Percentiles rank a stretch among this genome's conserved stretches.
These are phyloP conservation scores for Latrodectus geometricus DNA, from an alignment of 1,140 invertebrate species.

Conservation along the genomic window DNA sequence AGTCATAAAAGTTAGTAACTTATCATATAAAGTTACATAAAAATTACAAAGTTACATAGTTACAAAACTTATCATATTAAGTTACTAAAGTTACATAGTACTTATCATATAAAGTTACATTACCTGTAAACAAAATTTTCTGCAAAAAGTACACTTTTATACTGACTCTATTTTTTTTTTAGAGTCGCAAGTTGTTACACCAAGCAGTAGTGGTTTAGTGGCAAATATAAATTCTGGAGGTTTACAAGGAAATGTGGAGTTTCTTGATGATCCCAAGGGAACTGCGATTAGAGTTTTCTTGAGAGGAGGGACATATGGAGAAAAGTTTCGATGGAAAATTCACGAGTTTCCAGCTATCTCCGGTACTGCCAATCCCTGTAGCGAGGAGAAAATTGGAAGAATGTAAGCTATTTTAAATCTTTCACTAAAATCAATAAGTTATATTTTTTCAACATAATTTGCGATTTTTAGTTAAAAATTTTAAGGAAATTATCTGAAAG, in stretches of 20 bases:
- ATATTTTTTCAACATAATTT: background rate
- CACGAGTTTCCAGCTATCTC: slow-evolving; percentile 59
- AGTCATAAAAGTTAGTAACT: too few relatives aligned
- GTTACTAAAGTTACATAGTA: too few relatives aligned
- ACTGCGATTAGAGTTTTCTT: slow-evolving; percentile 51
- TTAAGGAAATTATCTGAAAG: too few relatives aligned
- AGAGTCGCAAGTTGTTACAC: slow-evolving; percentile 36
- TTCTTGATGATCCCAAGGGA: slow-evolving; percentile 46
- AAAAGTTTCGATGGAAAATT: slow-evolving; percentile 64
- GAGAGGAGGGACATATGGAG: slow-evolving; percentile 58
- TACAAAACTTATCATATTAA: too few relatives aligned
- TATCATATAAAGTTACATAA: too few relatives aligned
- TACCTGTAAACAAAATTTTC: too few relatives aligned
- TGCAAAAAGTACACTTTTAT: too few relatives aligned
- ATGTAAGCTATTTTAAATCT: slow-evolving; percentile 32
- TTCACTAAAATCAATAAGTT: background rate
- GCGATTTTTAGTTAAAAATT: too few relatives aligned
- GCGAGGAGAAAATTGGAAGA: slow-evolving; percentile 59
- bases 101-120: too few relatives aligned
- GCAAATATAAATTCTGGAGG: slow-evolving; percentile 56
- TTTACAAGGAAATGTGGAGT: slow-evolving; percentile 58
- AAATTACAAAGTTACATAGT: too few relatives aligned
- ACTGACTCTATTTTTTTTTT: too few relatives aligned
- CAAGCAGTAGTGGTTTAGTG: slow-evolving; percentile 43
- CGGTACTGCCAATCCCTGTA: slow-evolving; percentile 56